These are phyloP conservation scores for Rutpela maculata DNA, from an alignment of 2,888 invertebrate genomes.

Conservation along the genomic window DNA sequence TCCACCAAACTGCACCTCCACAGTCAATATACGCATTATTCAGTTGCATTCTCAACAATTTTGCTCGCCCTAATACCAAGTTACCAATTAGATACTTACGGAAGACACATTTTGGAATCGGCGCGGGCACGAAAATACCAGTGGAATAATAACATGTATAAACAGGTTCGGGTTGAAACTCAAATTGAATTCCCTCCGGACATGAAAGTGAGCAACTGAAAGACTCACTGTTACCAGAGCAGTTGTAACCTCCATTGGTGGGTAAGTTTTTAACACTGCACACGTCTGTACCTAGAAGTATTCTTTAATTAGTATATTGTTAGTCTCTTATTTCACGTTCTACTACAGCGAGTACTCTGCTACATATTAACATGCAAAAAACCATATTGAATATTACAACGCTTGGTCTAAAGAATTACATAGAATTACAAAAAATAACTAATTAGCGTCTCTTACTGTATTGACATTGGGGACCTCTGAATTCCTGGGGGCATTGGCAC, in stretches of 20 bases:
- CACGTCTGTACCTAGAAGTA: constrained; percentile 76
- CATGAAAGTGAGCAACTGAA: constrained; percentile 82
- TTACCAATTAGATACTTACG: constrained; percentile 72
- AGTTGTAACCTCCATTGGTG: constrained; percentile 87
- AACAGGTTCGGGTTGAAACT: constrained; percentile 77
- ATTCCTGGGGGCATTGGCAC: constrained; percentile 86
- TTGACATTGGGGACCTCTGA: constrained; percentile 84
- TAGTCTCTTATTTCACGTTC: no score
- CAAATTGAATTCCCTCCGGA: constrained; percentile 80
- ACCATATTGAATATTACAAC: no score
- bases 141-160: constrained; percentile 82
- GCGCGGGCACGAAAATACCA: constrained; percentile 81
- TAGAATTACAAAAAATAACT: no score
- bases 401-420: no score
- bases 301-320: not conserved
- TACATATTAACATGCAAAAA: no score
- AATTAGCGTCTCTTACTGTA: constrained; percentile 76
- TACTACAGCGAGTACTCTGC: no score
- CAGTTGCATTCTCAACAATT: no score
- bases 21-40: no score
- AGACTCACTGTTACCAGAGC: constrained; percentile 78
- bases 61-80: no score
- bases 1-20: no score
- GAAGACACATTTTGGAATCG: constrained; percentile 84
- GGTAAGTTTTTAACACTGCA: constrained; percentile 80